phyloP scores from a whole-genome alignment of 2,797 vertebrate genomes.

The Gambusia yucatana region DNA sequence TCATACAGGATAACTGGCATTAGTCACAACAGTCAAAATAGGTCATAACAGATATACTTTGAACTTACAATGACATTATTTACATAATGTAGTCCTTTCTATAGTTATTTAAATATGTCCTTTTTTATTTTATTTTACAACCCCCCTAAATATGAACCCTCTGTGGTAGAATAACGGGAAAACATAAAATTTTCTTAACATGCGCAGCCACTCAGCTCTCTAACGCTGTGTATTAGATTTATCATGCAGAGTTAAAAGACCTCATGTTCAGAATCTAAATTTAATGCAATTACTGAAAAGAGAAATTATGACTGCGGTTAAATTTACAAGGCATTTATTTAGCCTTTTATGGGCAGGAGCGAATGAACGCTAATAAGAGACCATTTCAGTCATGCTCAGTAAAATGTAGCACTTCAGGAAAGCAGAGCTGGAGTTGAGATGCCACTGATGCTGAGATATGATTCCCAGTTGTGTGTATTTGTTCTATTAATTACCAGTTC shows the following conservation, averaged over 20 bases:
- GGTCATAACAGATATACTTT: background rate
- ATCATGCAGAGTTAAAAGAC: slow-evolving; percentile 15
- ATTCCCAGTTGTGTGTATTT: slow-evolving; percentile 81
- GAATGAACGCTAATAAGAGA: slow-evolving; percentile 27
- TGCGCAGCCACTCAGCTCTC: background rate
- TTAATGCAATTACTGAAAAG: slow-evolving; percentile 14
- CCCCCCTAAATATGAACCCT: background rate
- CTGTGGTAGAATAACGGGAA: background rate
- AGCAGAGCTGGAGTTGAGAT: slow-evolving; percentile 31
- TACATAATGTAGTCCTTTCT: background rate
- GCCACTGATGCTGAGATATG: slow-evolving; percentile 36
- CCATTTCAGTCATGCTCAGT: slow-evolving; percentile 28
- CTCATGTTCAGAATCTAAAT: slow-evolving; percentile 1
- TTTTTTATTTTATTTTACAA: background rate
- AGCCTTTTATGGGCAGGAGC: slow-evolving; percentile 7
- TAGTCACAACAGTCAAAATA: background rate
- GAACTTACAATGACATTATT: background rate
- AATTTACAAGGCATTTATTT: slow-evolving; percentile 23
- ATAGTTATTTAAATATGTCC: background rate
- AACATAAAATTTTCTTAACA: background rate
- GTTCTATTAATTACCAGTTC: slow-evolving; percentile 86
- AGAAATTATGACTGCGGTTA: slow-evolving; percentile 1
- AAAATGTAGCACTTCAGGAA: slow-evolving; percentile 33
- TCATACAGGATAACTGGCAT: background rate
- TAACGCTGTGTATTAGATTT: background rate